Base-by-base conservation (phyloP, 2,797 vertebrate species). In the Alectoris magna region DNA sequence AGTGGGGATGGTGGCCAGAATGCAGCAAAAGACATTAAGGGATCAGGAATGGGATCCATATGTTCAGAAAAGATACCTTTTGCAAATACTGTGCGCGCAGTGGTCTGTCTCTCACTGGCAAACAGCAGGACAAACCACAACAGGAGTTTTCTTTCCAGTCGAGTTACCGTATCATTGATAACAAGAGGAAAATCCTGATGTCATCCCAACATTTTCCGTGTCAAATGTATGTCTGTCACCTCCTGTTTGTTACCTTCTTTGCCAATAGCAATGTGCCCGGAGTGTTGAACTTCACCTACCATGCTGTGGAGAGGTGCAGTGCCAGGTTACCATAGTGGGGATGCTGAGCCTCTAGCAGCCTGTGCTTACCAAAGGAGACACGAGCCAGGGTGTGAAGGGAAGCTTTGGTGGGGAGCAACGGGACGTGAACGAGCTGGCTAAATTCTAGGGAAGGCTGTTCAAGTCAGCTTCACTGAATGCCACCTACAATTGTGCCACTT, bases 401-500 rank as follows among this genome's bases (percentile, higher is more conserved):
- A 29, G 59, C 43, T 38, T 41, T 58, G 19, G 69, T 67, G 48
- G 63, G 41, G 49, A 76, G 60, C 26, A 13, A 22, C 2, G 3
- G 74, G 39, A 68, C 19, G 5, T 5, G 53, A 59, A 11, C 0
- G 3, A 80, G 60, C 70, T 84, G 80, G 59, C 75, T 41, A 3
- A 22, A 27, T 63, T 67, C 60, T 75, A 64, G 12, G 43, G 55
- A 18, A 76, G 29, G 60, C 51, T 72, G 55, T 88, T 88, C 4
- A 0, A 46, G 34, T 68, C 84, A 46, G 21, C 38, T 58, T 66
- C 70, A 24, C 66, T 64, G 24, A 76, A 63, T 26, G 48, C 62
- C 69, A 23, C 36, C 39, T 38, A 8, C 26, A 36, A 13, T 19
- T 23, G 66, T 31, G 41, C 18, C 46, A 31, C 14, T 0, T 0